Percentiles rank a stretch among this genome's conserved stretches.
Conservation (phyloP, 2,113 vertebrate genomes). For the Canis aureus region DNA sequence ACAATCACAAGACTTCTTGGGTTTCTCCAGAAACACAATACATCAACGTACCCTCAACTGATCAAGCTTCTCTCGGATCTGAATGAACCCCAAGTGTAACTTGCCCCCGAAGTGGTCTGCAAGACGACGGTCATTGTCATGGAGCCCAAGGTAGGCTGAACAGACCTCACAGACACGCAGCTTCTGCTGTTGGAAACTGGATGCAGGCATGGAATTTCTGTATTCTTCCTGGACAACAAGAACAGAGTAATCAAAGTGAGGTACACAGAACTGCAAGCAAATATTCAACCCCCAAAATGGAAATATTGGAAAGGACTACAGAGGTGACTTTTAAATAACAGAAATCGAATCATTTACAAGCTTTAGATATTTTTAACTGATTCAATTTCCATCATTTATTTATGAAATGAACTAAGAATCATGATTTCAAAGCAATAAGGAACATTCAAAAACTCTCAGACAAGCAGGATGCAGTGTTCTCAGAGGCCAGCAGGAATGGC, state of each 20-base stretch:
- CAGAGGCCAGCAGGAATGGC: neutral
- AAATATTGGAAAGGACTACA: neutral
- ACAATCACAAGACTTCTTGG: neutral
- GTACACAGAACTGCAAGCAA: neutral
- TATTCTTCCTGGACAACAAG: conserved; percentile 93
- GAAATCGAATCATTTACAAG: neutral
- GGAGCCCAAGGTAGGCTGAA: conserved; percentile 98
- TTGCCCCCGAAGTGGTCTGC: conserved; percentile 99
- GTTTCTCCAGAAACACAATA: neutral
- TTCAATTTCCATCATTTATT: neutral
- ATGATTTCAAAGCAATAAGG: neutral
- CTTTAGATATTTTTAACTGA: neutral
- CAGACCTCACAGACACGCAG: conserved; percentile 98
- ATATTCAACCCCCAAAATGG: neutral
- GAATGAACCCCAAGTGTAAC: conserved; percentile 98
- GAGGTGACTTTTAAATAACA: neutral
- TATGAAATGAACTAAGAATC: neutral
- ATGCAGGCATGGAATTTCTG: conserved; percentile 99
- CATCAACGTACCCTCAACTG: conserved; percentile 92
- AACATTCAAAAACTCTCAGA: neutral
- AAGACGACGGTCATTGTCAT: conserved; percentile 98
- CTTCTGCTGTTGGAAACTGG: conserved; percentile 99
- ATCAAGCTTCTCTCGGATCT: conserved; percentile 98
- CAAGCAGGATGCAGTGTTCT: neutral
- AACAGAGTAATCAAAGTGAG: neutral